Evolutionary conservation across 1,140 invertebrate genomes (phyloP).

Genomic region (Uloborus diversus): DNA sequence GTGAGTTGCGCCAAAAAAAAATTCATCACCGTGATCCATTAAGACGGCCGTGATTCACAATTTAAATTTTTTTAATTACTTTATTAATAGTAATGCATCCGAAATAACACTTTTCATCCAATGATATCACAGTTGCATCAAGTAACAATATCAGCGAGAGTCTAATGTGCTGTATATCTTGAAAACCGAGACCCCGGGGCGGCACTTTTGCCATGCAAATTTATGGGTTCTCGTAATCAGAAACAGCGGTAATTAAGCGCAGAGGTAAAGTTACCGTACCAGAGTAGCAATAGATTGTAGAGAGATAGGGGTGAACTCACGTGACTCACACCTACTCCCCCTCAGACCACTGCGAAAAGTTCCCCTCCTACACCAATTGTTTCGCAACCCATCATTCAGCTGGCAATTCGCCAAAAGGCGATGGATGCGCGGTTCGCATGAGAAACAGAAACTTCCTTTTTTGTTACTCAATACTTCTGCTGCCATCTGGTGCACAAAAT

Average conservation of each 20-base stretch:
- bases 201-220: slow-evolving; percentile 41
- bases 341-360: slow-evolving; percentile 3
- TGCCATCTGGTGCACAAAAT: slow-evolving; percentile 31
- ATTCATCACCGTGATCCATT: too few relatives aligned
- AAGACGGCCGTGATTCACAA: too few relatives aligned
- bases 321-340: slow-evolving; percentile 30
- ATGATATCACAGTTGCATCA: too few relatives aligned
- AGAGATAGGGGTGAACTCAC: slow-evolving; percentile 2
- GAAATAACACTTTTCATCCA: too few relatives aligned
- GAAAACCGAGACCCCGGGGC: slow-evolving; percentile 1
- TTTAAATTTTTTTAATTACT: too few relatives aligned
- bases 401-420: slow-evolving; percentile 25
- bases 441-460: neutral
- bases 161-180: too few relatives aligned
- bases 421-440: too few relatives aligned
- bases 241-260: slow-evolving; percentile 39
- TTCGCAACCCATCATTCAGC: slow-evolving; percentile 5
- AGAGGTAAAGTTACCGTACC: slow-evolving; percentile 30
- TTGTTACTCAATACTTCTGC: neutral
- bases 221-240: slow-evolving; percentile 38
- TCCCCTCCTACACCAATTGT: slow-evolving; percentile 36
- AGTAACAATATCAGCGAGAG: too few relatives aligned
- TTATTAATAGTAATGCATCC: too few relatives aligned
- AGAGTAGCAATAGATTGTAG: neutral
- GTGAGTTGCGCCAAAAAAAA: too few relatives aligned